Base-by-base conservation (phyloP, 2,888 invertebrate species). In the Agonopterix alstromeriana region DNA sequence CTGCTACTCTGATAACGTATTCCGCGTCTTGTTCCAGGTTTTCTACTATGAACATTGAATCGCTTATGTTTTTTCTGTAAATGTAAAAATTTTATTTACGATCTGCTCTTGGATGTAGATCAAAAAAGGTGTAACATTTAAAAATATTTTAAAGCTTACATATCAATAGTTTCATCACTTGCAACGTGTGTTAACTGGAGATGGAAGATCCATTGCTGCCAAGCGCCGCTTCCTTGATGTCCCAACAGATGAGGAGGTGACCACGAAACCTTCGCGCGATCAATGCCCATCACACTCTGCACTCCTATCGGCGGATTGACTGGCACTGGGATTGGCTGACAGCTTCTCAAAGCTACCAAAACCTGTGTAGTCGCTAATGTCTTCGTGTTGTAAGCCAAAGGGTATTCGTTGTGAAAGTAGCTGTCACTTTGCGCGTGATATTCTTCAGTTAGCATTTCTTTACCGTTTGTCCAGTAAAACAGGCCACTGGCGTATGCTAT, bases 381-480 rank as follows among this genome's bases (percentile, higher is more conserved):
- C 52, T 77, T 83, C 3, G 76, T 80, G 50, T 86, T 86, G 53
- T 76, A 86, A 4, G 78, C 75, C 17, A 87, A 89, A 3, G 93
- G 93, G 68, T 92, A 94, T 43, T 92, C 91, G 69, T 95, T 96
- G 67, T 96, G 95, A 65, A 93, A 95, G 68, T 94, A 96, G 65
- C 90, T 92, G 56, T 94, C 90, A 47, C 91, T 91, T 43, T 89
- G 90, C 0, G 88, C 82, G 64, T 93, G 94, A 70, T 94, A 94
- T 65, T 95, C 96, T 75, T 97, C 97, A 10, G 92, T 92, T 43
- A 94, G 89, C 55, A 96, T 92, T 65, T 93, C 92, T 47, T 91
- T 89, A 0, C 95, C 95, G 65, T 95, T 94, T 0, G 95, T 96
- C 96, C 97, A 97, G 70, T 95, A 96, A 70, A 97, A 96, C 9